phyloP scores from a whole-genome alignment of 1,140 invertebrate genomes.

The Drosophila navojoa region DNA sequence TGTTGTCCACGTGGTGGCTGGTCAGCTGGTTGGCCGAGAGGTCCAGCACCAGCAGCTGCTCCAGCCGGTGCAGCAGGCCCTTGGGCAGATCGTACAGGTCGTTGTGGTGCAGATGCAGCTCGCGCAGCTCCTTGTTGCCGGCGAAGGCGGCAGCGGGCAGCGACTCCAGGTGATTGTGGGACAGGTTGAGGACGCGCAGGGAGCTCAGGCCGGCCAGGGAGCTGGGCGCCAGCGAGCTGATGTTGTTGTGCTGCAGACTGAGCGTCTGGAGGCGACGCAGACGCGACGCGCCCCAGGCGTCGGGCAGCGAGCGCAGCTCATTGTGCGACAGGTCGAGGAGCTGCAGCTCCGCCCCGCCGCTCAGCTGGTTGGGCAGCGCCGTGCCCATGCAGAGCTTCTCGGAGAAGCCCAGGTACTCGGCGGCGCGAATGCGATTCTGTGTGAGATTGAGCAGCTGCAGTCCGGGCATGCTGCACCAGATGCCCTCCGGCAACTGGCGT shows the following conservation, averaged over 20 bases:
- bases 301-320: constrained; percentile 87
- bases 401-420: constrained; percentile 88
- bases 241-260: constrained; percentile 90
- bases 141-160: constrained; percentile 89
- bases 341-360: constrained; percentile 85
- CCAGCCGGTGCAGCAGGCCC: constrained; percentile 88
- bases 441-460: constrained; percentile 91
- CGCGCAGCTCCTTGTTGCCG: constrained; percentile 88
- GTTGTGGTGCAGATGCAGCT: constrained; percentile 90
- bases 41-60: constrained; percentile 89
- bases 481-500: constrained; percentile 87
- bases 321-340: constrained; percentile 90
- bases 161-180: constrained; percentile 89
- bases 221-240: constrained; percentile 87
- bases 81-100: constrained; percentile 89
- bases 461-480: constrained; percentile 89
- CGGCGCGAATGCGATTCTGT: constrained; percentile 88
- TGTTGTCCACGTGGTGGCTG: constrained; percentile 88
- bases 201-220: constrained; percentile 88
- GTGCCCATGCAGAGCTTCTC: constrained; percentile 75
- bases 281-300: constrained; percentile 88
- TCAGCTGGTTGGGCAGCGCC: constrained; percentile 20
- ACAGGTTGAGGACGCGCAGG: constrained; percentile 90
- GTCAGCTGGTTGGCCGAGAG: constrained; percentile 89
- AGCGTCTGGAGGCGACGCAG: constrained; percentile 89